Evolutionary conservation across 2,797 vertebrate species (phyloP), one percentile per base, ranked within the genome.

Genomic region (Choloepus didactylus): DNA sequence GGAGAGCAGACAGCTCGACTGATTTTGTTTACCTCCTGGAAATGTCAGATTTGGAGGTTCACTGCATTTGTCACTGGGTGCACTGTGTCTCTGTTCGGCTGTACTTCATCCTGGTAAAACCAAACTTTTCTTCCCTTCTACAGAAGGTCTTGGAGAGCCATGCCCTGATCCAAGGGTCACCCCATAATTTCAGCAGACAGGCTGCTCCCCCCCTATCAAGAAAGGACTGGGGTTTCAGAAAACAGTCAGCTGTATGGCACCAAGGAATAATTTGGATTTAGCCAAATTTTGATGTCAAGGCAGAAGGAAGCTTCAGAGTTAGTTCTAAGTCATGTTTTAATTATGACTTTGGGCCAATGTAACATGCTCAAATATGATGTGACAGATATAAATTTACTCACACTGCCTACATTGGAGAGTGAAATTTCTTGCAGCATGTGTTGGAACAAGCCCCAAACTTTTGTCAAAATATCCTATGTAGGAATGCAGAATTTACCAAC

Each of bases 11-110:
- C 1, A 1, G 89, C 62, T 67, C 21, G 66, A 25, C 25, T 72
- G 62, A 35, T 95, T 87, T 56, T 73, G 38, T 86, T 96, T 0
- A 0, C 96, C 81, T 66, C 60, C n/a, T 83, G 38, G 41, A 97
- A 97, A 95, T 94, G 87, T 96, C 95, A 95, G 66, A 31, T 95
- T 87, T 86, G 92, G 97, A 97, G 95, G 95, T 94, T 96, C 95
- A 92, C 35, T 41, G 86, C 66, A 3, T 92, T 87, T 84, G 35
- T 92, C 96, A 81, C 88, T 92, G 95, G 94, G 51, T 41, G 23
- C 83, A 94, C 19, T 25, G 8, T 18, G 21, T 54, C 14, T 97
- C 29, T 70, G 62, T 72, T 77, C 73, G 70, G 60, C n/a, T 88
- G 89, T 4, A 16, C 92, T 27, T 85, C 38, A 69, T 38, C 15